Percentiles rank a stretch among this genome's conserved stretches.
Conservation (phyloP, 30 jellyfish, hydroid and myxozoan species). For the Hydractinia symbiolongicarpus region DNA sequence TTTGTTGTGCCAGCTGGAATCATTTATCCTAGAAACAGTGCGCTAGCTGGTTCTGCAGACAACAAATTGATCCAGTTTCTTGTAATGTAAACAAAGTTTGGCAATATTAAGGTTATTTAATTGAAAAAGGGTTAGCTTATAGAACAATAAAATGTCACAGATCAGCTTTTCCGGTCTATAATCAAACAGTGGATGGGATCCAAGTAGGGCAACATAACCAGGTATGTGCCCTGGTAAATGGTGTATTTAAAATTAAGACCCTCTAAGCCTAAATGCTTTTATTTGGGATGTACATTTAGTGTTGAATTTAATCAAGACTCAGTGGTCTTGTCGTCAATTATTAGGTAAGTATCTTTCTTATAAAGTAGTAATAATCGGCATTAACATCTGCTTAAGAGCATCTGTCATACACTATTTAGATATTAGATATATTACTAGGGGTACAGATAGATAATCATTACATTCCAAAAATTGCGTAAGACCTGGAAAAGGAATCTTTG, state of each 20-base stretch:
- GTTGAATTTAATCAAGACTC: not conserved
- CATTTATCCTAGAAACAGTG: constrained; percentile 38
- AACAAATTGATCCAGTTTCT: constrained; percentile 32
- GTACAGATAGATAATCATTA: not conserved
- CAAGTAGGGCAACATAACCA: constrained; percentile 35
- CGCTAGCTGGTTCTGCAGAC: constrained; percentile 43
- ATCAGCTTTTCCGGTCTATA: constrained; percentile 8
- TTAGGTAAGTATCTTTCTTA: constrained; percentile 12
- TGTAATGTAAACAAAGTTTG: constrained; percentile 15
- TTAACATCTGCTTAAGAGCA: constrained; percentile 7
- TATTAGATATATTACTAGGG: not conserved
- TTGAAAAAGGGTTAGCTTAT: constrained; percentile 8
- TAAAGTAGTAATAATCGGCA: constrained; percentile 14
- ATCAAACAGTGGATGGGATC: constrained; percentile 18
- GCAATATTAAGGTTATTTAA: constrained; percentile 14
- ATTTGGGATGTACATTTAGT: constrained; percentile 32
- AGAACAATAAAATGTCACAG: constrained; percentile 23
- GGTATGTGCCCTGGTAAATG: constrained; percentile 27
- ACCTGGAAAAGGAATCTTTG: too few species aligned
- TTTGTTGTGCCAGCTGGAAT: too few species aligned
- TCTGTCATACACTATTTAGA: constrained; percentile 16
- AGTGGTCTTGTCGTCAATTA: constrained; percentile 4
- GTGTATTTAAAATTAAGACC: constrained; percentile 34
- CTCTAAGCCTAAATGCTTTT: constrained; percentile 24
- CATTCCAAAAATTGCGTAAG: too few species aligned